A percentile compares a stretch with the other conserved stretches of the same genome.
Evolutionary conservation across 2,113 vertebrate species (phyloP).

Genomic region (Neoarius graeffei): DNA sequence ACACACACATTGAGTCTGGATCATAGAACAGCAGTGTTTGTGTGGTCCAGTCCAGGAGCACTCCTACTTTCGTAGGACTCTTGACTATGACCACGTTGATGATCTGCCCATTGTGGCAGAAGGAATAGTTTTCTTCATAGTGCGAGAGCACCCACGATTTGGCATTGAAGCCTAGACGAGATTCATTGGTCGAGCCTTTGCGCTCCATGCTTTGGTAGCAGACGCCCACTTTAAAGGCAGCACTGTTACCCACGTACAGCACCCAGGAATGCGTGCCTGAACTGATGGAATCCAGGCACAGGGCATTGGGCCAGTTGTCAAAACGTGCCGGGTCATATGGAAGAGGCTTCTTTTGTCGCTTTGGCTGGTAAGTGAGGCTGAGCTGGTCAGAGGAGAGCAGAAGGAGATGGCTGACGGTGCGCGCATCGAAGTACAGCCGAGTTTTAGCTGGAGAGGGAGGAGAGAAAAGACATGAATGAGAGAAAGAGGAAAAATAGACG

Average conservation of each 20-base stretch:
- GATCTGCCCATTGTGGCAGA: constrained; percentile 76
- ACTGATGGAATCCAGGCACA: constrained; percentile 75
- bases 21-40: constrained; percentile 86
- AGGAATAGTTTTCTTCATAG: constrained; percentile 83
- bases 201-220: constrained; percentile 83
- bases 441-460: constrained; percentile 61
- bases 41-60: constrained; percentile 83
- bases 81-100: constrained; percentile 71
- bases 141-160: constrained; percentile 90
- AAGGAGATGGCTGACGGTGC: constrained; percentile 82
- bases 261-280: constrained; percentile 82
- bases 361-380: constrained; percentile 82
- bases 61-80: constrained; percentile 74
- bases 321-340: constrained; percentile 80
- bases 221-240: constrained; percentile 89
- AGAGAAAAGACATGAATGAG: background rate
- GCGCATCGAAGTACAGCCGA: constrained; percentile 77
- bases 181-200: constrained; percentile 79
- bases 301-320: constrained; percentile 89
- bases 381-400: constrained; percentile 78
- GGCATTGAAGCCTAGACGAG: constrained; percentile 82
- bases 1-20: constrained; percentile 72
- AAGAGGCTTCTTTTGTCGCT: constrained; percentile 70
- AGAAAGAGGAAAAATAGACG: background rate
- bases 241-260: constrained; percentile 80